Percentiles rank a stretch among this genome's conserved stretches.
These are phyloP conservation scores for Prolemur simus DNA, from an alignment of 2,113 vertebrate species.

Conservation along the genomic window DNA sequence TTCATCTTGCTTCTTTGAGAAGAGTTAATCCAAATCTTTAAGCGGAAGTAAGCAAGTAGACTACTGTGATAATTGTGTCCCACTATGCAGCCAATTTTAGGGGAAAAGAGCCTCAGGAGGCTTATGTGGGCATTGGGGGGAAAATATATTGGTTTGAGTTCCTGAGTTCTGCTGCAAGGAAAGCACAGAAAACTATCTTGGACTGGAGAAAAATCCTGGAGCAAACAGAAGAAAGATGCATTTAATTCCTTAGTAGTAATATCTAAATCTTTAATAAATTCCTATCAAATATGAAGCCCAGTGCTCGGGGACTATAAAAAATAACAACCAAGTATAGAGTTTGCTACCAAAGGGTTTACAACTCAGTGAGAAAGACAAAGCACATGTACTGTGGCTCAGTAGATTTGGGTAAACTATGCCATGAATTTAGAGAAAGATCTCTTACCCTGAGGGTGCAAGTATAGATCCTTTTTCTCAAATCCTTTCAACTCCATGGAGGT, in stretches of 20 bases:
- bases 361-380: neutral
- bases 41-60: neutral
- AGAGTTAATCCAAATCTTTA: constrained; percentile 12
- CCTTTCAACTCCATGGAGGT: neutral
- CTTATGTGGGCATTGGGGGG: neutral
- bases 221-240: neutral
- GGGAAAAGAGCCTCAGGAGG: neutral
- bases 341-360: neutral
- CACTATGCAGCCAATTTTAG: neutral
- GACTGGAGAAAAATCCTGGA: neutral
- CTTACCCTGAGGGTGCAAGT: neutral
- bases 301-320: neutral
- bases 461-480: neutral
- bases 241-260: neutral
- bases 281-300: neutral
- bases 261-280: neutral
- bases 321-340: neutral
- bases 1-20: neutral
- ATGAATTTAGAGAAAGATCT: neutral
- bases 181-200: neutral
- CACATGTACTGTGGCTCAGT: neutral
- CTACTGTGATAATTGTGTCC: neutral
- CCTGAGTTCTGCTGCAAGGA: neutral
- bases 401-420: neutral
- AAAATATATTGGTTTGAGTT: neutral